These are phyloP conservation scores for Saccopteryx bilineata DNA, from an alignment of 2,113 vertebrate genomes.

Conservation along the genomic window DNA sequence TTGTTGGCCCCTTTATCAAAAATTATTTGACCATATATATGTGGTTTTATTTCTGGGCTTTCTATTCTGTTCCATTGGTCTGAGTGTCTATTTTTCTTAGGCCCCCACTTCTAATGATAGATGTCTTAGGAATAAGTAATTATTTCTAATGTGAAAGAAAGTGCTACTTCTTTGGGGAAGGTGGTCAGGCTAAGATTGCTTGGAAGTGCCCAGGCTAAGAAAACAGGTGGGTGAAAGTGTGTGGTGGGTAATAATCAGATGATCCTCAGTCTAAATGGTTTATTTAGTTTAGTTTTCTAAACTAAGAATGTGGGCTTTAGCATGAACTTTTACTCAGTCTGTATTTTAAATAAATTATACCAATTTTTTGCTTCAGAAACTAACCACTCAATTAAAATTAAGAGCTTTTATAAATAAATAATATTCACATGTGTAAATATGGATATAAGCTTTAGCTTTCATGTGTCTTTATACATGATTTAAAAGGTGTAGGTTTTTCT, in stretches of 20 bases:
- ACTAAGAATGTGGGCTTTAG: neutral
- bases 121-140: slow-evolving; percentile 28
- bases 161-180: neutral
- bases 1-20: too few relatives aligned
- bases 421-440: neutral
- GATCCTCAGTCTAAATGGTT: neutral
- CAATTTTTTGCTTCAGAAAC: neutral
- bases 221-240: neutral
- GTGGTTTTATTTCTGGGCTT: too few relatives aligned
- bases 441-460: slow-evolving; percentile 32
- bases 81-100: too few relatives aligned
- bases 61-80: too few relatives aligned
- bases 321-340: neutral
- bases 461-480: neutral
- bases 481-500: neutral
- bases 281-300: neutral
- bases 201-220: neutral
- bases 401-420: neutral
- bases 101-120: neutral
- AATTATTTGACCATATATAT: too few relatives aligned
- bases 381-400: neutral
- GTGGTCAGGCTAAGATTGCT: neutral
- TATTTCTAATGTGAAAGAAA: neutral
- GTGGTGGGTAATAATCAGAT: neutral
- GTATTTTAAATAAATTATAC: neutral